These are phyloP conservation scores for Falco cherrug DNA, from an alignment of 2,797 vertebrate genomes.

Conservation along the genomic window DNA sequence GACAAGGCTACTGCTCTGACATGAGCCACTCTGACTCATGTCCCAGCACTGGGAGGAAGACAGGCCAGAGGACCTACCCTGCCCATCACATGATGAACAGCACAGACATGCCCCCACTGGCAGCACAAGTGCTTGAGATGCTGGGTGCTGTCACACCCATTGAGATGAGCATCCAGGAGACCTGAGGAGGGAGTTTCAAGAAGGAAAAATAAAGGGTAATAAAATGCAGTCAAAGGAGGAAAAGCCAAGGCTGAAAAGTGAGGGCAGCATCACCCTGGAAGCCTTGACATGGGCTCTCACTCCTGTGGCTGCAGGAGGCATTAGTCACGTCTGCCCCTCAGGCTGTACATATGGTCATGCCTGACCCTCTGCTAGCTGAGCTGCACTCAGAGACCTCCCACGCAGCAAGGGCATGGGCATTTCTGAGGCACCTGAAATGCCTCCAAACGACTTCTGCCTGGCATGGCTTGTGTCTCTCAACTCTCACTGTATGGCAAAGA, in stretches of 20 bases:
- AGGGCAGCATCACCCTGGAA: neutral
- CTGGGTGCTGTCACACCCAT: neutral
- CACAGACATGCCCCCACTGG: neutral
- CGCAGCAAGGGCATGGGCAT: neutral
- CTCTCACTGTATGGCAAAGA: neutral
- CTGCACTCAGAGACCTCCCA: neutral
- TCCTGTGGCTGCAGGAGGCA: neutral
- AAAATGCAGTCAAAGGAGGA: neutral
- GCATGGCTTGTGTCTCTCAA: neutral
- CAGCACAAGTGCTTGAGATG: neutral
- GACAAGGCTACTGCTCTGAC: neutral
- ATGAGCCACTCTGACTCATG: neutral
- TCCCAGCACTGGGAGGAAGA: neutral
- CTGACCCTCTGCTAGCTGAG: neutral
- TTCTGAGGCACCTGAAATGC: neutral
- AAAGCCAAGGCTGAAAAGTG: neutral
- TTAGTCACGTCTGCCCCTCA: neutral
- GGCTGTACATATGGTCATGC: accelerated
- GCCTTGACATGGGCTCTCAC: accelerated
- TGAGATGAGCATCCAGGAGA: neutral
- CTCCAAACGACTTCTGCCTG: neutral
- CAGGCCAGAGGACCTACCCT: neutral
- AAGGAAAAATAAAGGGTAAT: neutral
- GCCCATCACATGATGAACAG: neutral
- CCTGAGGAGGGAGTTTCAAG: neutral